Conservation (phyloP, 1,140 invertebrate genomes). For the Centruroides sculpturatus region DNA sequence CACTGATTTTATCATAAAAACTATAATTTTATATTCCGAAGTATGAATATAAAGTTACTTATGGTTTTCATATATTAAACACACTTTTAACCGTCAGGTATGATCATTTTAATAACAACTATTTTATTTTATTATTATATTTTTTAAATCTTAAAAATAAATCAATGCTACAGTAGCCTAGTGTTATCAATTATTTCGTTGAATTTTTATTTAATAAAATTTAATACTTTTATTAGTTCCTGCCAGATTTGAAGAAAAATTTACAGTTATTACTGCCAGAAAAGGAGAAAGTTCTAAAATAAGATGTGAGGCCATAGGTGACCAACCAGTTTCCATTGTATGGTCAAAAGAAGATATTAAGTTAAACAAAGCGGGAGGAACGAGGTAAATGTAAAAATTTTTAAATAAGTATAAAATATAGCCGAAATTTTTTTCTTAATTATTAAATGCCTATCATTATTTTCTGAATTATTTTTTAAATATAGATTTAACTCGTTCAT, state of each 20-base stretch:
- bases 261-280: conserved; percentile 74
- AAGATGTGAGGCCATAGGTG: conserved; percentile 89
- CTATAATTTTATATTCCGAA: no score
- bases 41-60: no score
- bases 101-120: no score
- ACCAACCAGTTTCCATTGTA: conserved; percentile 87
- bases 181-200: no score
- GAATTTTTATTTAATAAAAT: no score
- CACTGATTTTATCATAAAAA: no score
- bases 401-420: no score
- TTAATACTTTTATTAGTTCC: conserved; percentile 44
- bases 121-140: no score
- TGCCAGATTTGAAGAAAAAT: conserved; percentile 86
- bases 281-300: conserved; percentile 79
- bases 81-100: no score
- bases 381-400: neutral
- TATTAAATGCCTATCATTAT: neutral
- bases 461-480: neutral
- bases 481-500: neutral
- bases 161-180: no score
- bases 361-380: conserved; percentile 10
- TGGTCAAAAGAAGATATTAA: conserved; percentile 40
- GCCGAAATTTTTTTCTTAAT: neutral
- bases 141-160: no score
- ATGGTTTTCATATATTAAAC: no score